Evolutionary conservation across 2,113 vertebrate genomes (phyloP), one percentile per base, ranked within the genome.

Genomic region (Chlorodrepanis virens): DNA sequence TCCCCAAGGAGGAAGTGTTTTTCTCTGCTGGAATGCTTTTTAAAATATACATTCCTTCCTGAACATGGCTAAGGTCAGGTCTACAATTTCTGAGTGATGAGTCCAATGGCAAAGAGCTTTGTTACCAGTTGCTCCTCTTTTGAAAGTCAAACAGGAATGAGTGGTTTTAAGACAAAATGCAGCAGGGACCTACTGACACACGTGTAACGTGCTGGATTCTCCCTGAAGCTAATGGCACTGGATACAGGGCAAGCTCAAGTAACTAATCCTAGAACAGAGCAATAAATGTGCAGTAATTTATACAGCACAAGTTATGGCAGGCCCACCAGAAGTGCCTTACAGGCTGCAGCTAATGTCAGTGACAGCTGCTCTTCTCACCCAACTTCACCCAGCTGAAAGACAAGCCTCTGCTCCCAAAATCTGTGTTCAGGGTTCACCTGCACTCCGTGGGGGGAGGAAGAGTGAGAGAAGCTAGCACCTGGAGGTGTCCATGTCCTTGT

Each of bases 181-280:
- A 93, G 31, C 37, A 87, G 18, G 56, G 59, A 86, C 57, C 57
- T 94, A 20, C 24, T 94, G 91, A 80, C 77, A 93, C 31, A 82
- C 5, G 4, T 27, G 16, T 35, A 22, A 60, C 2, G 28, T 33
- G 29, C 59, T 79, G 61, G 75, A 79, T 94, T 93, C 63, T 89
- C 90, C 94, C 91, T 87, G 76, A 52, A 94, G 91, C 93, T 79
- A 95, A 79, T 61, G 65, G 83, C 91, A 84, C 60, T 27, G 65
- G 59, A 68, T 40, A 23, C 44, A 87, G 23, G 53, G 71, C 49
- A 71, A 94, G 52, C 85, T 91, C 53, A 40, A 83, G 39, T n/a
- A 94, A 42, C 71, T 95, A 92, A 97, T 96, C 93, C 82, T 52
- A 59, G 64, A 77, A 74, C 0, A 88, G 68, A 86, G 37, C 68